These are phyloP conservation scores for Halcyon senegalensis DNA, from an alignment of 2,113 vertebrate genomes.

Conservation along the genomic window DNA sequence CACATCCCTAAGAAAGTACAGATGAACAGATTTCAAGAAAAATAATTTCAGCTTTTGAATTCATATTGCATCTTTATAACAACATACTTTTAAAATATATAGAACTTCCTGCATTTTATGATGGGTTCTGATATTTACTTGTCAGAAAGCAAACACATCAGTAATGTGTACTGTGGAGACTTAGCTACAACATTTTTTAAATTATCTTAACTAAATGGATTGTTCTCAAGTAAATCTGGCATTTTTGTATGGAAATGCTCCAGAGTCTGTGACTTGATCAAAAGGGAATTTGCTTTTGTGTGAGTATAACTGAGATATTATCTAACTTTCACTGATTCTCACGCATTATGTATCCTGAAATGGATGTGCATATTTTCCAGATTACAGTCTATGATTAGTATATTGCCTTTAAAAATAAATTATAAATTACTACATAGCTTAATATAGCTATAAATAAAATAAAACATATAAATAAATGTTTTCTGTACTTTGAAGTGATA, in stretches of 20 bases:
- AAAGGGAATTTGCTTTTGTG: neutral
- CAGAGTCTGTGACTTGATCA: neutral
- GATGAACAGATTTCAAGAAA: neutral
- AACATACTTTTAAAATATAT: neutral
- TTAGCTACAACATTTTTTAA: neutral
- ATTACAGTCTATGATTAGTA: neutral
- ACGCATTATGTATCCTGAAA: neutral
- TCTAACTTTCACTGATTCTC: neutral
- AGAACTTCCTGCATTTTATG: neutral
- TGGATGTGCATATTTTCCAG: neutral
- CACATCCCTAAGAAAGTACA: constrained; percentile 47
- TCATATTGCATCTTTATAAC: neutral
- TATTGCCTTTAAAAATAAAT: neutral
- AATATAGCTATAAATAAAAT: neutral
- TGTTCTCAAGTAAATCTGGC: neutral
- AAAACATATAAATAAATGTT: neutral
- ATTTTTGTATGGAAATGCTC: neutral
- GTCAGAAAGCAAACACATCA: neutral
- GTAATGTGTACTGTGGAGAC: neutral
- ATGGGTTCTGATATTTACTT: neutral
- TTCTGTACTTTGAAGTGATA: neutral
- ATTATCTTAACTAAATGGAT: neutral
- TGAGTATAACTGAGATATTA: neutral
- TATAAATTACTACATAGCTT: neutral
- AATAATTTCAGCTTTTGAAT: neutral